Evolutionary conservation across 2,797 vertebrate genomes (phyloP).

Genomic region (Tinamus major): DNA sequence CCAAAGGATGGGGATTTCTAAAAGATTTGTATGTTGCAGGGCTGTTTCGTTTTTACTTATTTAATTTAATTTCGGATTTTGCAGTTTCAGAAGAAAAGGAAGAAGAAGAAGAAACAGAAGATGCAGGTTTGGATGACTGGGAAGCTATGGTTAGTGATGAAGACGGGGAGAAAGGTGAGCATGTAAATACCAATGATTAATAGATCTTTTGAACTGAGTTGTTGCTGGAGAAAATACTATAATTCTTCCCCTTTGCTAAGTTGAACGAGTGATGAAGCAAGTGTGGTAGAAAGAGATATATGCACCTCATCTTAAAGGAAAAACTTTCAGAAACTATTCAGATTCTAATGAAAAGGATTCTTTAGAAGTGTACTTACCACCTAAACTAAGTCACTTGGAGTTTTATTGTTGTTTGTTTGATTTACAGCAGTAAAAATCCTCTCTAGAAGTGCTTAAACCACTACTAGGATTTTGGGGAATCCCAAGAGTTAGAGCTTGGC

Average conservation of each 20-base stretch:
- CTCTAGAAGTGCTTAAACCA: background rate
- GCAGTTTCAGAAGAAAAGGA: conserved; percentile 78
- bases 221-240: background rate
- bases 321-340: background rate
- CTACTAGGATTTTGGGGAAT: background rate
- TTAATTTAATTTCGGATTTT: background rate
- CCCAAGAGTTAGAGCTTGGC: background rate
- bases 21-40: background rate
- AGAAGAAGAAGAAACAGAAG: conserved; percentile 83
- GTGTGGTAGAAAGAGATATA: background rate
- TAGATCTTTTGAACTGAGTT: background rate
- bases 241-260: background rate
- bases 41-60: background rate
- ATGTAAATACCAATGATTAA: background rate
- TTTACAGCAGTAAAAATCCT: background rate
- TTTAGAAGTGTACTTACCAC: background rate
- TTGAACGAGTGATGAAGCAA: background rate
- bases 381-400: background rate
- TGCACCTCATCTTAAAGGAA: background rate
- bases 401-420: background rate
- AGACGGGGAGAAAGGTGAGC: conserved; percentile 83
- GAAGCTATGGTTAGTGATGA: conserved; percentile 91
- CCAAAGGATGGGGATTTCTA: background rate
- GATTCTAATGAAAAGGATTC: background rate
- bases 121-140: conserved; percentile 87